A percentile compares a stretch with the other conserved stretches of the same genome.
phyloP scores from a whole-genome alignment of 2,797 vertebrate genomes.

The Petrocephalus sullivani region DNA sequence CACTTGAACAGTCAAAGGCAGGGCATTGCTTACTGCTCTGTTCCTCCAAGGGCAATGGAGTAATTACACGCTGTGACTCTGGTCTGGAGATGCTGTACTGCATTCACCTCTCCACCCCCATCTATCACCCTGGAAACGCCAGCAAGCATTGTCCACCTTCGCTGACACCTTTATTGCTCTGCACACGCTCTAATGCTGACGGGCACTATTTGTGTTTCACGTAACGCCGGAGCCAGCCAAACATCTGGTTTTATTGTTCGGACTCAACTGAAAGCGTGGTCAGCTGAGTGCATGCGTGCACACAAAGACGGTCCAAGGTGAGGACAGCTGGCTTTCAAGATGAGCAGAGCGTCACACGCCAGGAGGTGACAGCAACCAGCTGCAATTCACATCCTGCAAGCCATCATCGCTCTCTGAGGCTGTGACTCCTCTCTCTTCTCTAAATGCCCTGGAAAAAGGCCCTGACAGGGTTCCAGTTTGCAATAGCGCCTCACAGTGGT shows the following conservation, averaged over 20 bases:
- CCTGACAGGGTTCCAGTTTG: background rate
- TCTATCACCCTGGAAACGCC: slow-evolving; percentile 13
- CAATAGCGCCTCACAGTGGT: background rate
- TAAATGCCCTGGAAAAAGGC: background rate
- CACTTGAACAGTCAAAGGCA: background rate
- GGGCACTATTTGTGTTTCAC: background rate
- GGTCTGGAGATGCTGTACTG: background rate
- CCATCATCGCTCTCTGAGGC: background rate
- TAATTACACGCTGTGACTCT: slow-evolving; percentile 12
- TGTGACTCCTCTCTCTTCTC: background rate
- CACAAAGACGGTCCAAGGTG: background rate
- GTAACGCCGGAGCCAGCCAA: background rate
- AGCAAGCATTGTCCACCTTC: background rate
- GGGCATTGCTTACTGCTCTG: background rate
- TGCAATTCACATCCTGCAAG: background rate
- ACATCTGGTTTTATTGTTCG: background rate
- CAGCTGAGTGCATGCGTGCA: background rate
- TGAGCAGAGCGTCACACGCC: too few species aligned
- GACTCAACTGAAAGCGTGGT: background rate
- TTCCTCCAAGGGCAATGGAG: slow-evolving; percentile 17
- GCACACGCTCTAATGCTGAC: background rate
- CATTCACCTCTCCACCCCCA: background rate
- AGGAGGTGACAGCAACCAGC: background rate
- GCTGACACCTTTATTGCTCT: background rate
- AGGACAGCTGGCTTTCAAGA: background rate